These are phyloP conservation scores for Lathronympha strigana DNA, from an alignment of 2,888 invertebrate species.

Conservation along the genomic window DNA sequence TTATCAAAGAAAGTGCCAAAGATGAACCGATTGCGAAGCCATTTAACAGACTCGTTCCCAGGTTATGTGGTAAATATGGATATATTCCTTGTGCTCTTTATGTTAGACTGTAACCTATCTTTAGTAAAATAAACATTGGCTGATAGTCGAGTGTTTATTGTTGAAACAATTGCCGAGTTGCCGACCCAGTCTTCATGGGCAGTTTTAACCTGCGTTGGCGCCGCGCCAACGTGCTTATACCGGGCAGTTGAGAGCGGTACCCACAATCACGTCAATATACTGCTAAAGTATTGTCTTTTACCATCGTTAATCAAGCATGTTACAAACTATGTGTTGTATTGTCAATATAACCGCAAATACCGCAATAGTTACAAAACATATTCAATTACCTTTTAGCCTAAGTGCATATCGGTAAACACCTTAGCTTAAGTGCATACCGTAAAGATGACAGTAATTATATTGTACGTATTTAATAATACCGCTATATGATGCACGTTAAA, in stretches of 20 bases:
- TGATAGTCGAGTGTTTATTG: not conserved
- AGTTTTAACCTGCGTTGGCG: constrained; percentile 18
- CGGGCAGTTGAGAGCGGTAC: not conserved
- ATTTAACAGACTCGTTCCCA: too few relatives aligned
- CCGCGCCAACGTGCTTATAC: not conserved
- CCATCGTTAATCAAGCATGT: not conserved
- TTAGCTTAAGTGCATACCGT: constrained; percentile 4
- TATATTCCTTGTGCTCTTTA: too few relatives aligned
- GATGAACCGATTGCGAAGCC: too few relatives aligned
- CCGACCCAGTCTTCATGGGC: not conserved
- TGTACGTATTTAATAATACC: constrained; percentile 4
- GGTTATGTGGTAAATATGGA: too few relatives aligned
- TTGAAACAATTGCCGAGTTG: constrained; percentile 9
- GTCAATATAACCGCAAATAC: too few relatives aligned
- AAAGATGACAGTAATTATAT: constrained; percentile 7
- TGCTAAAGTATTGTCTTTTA: not conserved
- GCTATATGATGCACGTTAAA: not conserved
- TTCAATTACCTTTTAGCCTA: too few relatives aligned
- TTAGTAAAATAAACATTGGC: too few relatives aligned
- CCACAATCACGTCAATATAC: not conserved
- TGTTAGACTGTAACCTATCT: too few relatives aligned
- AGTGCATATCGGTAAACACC: too few relatives aligned
- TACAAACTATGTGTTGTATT: not conserved
- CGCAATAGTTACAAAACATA: too few relatives aligned
- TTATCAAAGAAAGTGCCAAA: too few relatives aligned